These are phyloP conservation scores for Paralinhomoeus sp. DNA, from an alignment of 2,888 invertebrate genomes.

Conservation along the genomic window DNA sequence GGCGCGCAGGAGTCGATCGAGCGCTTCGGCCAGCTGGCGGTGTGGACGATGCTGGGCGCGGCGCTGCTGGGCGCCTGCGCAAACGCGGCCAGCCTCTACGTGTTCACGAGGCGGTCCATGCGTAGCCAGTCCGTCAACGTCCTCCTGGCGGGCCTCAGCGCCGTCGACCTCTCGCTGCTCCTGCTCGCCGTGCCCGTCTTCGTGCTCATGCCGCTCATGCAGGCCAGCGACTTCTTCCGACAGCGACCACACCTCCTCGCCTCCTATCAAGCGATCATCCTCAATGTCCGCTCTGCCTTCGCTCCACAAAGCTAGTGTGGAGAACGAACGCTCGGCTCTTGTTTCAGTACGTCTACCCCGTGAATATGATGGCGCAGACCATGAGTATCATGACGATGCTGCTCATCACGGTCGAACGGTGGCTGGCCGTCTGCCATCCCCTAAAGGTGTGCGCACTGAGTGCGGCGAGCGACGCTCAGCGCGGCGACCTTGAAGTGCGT, in stretches of 20 bases:
- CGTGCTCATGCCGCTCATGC: too few relatives aligned
- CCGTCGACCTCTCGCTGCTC: slow-evolving; percentile 17
- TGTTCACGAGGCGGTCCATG: neutral
- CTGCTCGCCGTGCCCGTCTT: slow-evolving; percentile 18
- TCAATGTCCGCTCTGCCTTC: too few relatives aligned
- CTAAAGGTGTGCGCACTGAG: slow-evolving; percentile 7
- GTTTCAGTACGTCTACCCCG: slow-evolving; percentile 18
- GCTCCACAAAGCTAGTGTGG: too few relatives aligned
- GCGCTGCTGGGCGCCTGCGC: neutral
- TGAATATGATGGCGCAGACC: slow-evolving; percentile 20
- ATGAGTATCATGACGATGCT: slow-evolving; percentile 19
- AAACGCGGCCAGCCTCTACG: neutral
- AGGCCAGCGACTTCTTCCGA: too few relatives aligned
- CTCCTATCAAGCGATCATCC: too few relatives aligned
- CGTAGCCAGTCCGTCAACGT: slow-evolving; percentile 11
- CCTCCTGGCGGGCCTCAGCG: slow-evolving; percentile 16
- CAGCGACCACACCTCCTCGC: too few relatives aligned
- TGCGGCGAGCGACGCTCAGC: too few relatives aligned
- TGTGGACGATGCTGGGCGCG: too few relatives aligned
- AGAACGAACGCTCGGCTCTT: too few relatives aligned
- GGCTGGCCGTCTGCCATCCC: slow-evolving; percentile 21
- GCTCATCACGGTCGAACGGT: slow-evolving; percentile 19
- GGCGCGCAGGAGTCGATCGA: too few relatives aligned
- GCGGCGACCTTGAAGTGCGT: too few relatives aligned
- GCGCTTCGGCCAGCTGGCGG: too few relatives aligned